Evolutionary conservation across 2,888 invertebrate species (phyloP).

Genomic region (Microplitis manilae): DNA sequence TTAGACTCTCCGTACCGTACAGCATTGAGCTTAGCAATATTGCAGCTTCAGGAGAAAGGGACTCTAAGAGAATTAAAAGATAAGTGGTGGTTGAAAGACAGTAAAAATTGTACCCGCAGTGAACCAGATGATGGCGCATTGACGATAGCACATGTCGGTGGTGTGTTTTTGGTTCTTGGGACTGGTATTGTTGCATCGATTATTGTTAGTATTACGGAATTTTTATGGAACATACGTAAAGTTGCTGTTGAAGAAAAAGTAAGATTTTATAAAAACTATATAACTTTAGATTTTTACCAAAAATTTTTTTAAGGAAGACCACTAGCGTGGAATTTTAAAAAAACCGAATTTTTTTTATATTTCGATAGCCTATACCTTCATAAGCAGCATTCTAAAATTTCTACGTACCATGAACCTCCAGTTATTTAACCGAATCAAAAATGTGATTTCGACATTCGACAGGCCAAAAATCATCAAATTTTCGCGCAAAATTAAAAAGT

Average conservation of each 20-base stretch:
- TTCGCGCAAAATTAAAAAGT: too few relatives aligned
- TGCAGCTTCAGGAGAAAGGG: constrained; percentile 92
- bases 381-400: too few relatives aligned
- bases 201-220: constrained; percentile 85
- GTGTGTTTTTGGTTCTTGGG: constrained; percentile 89
- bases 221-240: constrained; percentile 86
- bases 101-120: constrained; percentile 73
- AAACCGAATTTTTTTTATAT: too few relatives aligned
- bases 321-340: too few relatives aligned
- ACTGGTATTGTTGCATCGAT: constrained; percentile 82
- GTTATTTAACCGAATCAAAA: too few relatives aligned
- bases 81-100: constrained; percentile 90
- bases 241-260: constrained; percentile 86
- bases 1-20: constrained; percentile 84
- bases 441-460: too few relatives aligned
- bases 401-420: too few relatives aligned
- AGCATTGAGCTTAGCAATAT: constrained; percentile 87
- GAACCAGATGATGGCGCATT: constrained; percentile 75
- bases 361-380: too few relatives aligned
- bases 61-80: constrained; percentile 85
- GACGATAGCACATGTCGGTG: constrained; percentile 90
- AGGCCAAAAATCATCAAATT: too few relatives aligned
- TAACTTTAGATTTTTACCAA: not conserved
- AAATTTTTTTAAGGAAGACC: too few relatives aligned
- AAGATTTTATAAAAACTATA: constrained; percentile 50